Base-by-base conservation (phyloP, 2,113 vertebrate genomes). In the Corythoichthys haematopterus region DNA sequence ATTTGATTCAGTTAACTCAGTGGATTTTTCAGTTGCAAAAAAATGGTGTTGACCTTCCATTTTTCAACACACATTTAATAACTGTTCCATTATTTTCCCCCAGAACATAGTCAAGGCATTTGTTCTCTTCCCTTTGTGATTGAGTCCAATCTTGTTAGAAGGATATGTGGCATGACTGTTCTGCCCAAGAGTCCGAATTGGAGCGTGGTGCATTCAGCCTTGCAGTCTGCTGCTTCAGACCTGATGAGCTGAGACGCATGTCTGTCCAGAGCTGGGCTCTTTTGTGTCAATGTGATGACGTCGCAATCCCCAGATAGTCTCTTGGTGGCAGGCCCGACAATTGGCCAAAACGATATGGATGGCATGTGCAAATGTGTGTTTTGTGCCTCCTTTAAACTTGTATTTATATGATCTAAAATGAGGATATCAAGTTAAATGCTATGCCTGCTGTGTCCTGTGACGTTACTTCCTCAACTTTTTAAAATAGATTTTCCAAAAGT, bases 201-300 rank as follows among this genome's bases (percentile, higher is more conserved):
- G 63, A 36, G 20, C 47, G 64, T 35, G 64, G 5, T 1, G 40
- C 60, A 35, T 55, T 56, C 58, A 59, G 53, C 64, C 67, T 59
- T 60, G 69, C 65, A 71, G 51, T 72, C 59, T 65, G 70, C 58
- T 67, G 53, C 20, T 64, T 20, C 71, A 68, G 77, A 77, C 69
- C 78, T 75, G 73, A 71, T 77, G 81, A 69, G 71, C 75, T 64
- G 59, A 68, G 79, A 80, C 53, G 57, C 51, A 73, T 75, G 75
- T 76, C 47, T 65, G 78, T 72, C 67, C 71, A n/a, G n/a, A 70
- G 64, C 69, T 43, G 13, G 61, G 20, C 76, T 80, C 67, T 75
- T 78, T 66, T 70, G 79, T 57, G 48, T 53, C 72, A 65, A 67
- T 71, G 67, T 70, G 81, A 78, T 78, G 77, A 80, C 36, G 16